A percentile compares a stretch with the other conserved stretches of the same genome.
Evolutionary conservation across 2,113 vertebrate genomes (phyloP).

Genomic region (Empidonax traillii): DNA sequence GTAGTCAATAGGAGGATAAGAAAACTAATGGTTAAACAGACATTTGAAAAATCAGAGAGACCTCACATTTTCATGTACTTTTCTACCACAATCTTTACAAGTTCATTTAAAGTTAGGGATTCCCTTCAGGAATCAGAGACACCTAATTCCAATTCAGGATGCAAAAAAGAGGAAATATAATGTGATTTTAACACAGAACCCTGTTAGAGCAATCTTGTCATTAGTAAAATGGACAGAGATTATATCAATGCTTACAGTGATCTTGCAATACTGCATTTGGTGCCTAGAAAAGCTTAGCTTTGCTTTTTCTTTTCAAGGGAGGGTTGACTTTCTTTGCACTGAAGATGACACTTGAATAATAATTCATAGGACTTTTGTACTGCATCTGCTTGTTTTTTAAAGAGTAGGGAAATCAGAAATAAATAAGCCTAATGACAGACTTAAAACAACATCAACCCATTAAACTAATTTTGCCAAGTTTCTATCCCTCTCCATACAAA

Average conservation of each 20-base stretch:
- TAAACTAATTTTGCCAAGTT: background rate
- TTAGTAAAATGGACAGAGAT: background rate
- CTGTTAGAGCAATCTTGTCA: background rate
- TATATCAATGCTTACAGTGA: background rate
- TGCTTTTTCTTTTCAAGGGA: background rate
- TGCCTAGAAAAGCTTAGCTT: background rate
- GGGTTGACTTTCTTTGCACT: background rate
- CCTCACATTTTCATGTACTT: background rate
- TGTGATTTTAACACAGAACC: background rate
- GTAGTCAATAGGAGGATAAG: background rate
- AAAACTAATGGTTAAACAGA: background rate
- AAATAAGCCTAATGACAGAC: background rate
- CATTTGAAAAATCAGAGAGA: background rate
- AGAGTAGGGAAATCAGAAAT: background rate
- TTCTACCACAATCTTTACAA: background rate
- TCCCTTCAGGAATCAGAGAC: background rate
- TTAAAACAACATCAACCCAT: background rate
- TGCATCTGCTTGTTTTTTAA: background rate
- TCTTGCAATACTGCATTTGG: background rate
- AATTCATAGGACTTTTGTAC: background rate
- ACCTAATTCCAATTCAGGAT: background rate
- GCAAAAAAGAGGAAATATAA: background rate
- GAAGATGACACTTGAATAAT: background rate
- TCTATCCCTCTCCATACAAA: background rate
- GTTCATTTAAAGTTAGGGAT: background rate